Percentiles rank a stretch among this genome's conserved stretches.
Conservation (phyloP, 1,140 invertebrate genomes). For the Notospermus geniculatus region DNA sequence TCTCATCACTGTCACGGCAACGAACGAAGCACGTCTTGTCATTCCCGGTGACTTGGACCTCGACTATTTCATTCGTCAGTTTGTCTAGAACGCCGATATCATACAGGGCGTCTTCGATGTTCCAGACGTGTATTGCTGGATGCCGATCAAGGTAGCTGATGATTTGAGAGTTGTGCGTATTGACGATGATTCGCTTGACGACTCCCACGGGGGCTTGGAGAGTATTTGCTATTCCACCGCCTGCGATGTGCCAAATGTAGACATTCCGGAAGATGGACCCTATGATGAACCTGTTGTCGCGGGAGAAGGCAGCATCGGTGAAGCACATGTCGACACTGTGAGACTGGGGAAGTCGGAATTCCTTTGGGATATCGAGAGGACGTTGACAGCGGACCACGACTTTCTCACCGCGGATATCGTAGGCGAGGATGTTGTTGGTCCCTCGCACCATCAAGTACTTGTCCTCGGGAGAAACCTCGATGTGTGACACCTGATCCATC, state of each 20-base stretch:
- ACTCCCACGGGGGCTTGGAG: slow-evolving; percentile 50
- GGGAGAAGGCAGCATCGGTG: slow-evolving; percentile 43
- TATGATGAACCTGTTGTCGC: slow-evolving; percentile 41
- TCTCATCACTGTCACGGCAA: slow-evolving; percentile 48
- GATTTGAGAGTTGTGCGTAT: slow-evolving; percentile 29
- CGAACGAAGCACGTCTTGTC: slow-evolving; percentile 34
- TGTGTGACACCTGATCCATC: slow-evolving; percentile 32
- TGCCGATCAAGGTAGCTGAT: slow-evolving; percentile 36
- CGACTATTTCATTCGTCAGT: slow-evolving; percentile 34
- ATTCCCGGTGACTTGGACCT: slow-evolving; percentile 35
- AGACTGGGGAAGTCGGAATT: slow-evolving; percentile 47
- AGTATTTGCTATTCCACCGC: slow-evolving; percentile 27
- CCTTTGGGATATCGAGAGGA: slow-evolving; percentile 40
- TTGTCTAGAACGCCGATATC: slow-evolving; percentile 38
- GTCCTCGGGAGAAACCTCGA: slow-evolving; percentile 34
- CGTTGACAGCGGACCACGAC: slow-evolving; percentile 33
- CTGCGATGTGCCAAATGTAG: slow-evolving; percentile 43
- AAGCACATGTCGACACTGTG: slow-evolving; percentile 34
- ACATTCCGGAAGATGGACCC: slow-evolving; percentile 48
- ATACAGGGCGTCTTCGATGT: slow-evolving; percentile 35
- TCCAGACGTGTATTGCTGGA: slow-evolving; percentile 46
- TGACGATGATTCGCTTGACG: slow-evolving; percentile 36
- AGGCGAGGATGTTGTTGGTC: slow-evolving; percentile 36
- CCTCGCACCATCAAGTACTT: slow-evolving; percentile 38
- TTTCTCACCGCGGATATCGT: slow-evolving; percentile 36